Evolutionary conservation across 1,140 invertebrate species (phyloP).

Genomic region (fruit fly (Drosophila melanogaster)): DNA sequence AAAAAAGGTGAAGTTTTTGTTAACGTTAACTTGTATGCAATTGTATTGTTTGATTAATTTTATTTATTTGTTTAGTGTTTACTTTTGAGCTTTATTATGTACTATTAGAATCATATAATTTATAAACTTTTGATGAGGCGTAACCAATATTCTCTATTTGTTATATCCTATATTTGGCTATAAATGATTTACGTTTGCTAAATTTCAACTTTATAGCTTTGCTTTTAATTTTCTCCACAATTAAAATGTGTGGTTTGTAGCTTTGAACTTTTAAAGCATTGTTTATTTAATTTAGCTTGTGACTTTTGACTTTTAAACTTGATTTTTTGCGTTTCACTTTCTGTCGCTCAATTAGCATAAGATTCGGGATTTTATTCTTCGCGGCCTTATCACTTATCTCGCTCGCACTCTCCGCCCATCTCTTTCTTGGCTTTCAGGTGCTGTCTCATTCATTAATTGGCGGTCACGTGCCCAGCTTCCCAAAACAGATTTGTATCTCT

Average conservation of each 20-base stretch:
- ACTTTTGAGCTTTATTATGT: neutral
- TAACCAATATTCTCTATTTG: neutral
- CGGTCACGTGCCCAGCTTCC: constrained; percentile 66
- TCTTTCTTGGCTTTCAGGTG: neutral
- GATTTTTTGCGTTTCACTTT: constrained; percentile 57
- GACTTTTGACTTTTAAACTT: constrained; percentile 61
- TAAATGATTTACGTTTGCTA: neutral
- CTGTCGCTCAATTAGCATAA: constrained; percentile 44
- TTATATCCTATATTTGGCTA: constrained; percentile 1
- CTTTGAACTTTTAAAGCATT: constrained; percentile 69
- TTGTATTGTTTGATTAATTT: constrained; percentile 5
- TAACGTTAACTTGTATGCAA: neutral
- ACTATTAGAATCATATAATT: constrained; percentile 15
- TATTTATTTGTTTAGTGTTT: constrained; percentile 29
- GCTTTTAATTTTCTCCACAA: constrained; percentile 18
- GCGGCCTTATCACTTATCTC: constrained; percentile 34
- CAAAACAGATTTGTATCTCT: constrained; percentile 45
- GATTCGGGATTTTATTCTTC: constrained; percentile 42
- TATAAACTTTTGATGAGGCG: constrained; percentile 4
- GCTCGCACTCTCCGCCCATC: constrained; percentile 10
- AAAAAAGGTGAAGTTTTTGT: neutral
- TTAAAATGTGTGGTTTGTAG: constrained; percentile 36
- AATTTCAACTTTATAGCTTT: constrained; percentile 6
- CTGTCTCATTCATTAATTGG: constrained; percentile 56
- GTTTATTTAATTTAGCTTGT: constrained; percentile 39